Conservation (phyloP, 2,797 vertebrate genomes). For the Myotis findleyi region DNA sequence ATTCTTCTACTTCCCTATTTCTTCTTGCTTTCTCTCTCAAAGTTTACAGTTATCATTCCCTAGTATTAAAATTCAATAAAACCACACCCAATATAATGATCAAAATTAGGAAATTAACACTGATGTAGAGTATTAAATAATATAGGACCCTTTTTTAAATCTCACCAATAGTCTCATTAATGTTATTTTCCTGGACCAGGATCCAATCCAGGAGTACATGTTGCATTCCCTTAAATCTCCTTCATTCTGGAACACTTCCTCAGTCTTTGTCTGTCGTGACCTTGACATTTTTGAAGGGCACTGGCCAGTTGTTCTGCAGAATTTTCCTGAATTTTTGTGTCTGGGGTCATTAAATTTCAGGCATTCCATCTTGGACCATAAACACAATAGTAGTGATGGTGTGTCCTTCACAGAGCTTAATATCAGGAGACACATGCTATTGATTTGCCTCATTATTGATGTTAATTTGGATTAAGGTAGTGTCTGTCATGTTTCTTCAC, state of each 20-base stretch:
- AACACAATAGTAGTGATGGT: background rate
- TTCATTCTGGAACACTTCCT: conserved; percentile 15
- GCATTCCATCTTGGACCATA: background rate
- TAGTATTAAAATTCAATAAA: background rate
- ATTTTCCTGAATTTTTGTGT: background rate
- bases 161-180: background rate
- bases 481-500: background rate
- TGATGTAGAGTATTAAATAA: background rate
- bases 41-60: background rate
- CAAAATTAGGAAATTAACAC: background rate
- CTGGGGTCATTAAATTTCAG: background rate
- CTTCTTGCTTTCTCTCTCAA: background rate
- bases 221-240: background rate
- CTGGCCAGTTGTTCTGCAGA: background rate
- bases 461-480: background rate
- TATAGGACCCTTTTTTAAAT: background rate
- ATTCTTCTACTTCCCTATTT: background rate
- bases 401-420: background rate
- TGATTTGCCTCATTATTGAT: background rate
- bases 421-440: background rate
- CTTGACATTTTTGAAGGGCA: conserved; percentile 27
- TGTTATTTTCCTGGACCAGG: background rate
- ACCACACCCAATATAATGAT: background rate
- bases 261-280: background rate
- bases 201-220: background rate